Evolutionary conservation across 2,113 vertebrate genomes (phyloP).

Genomic region (Catharus bicknelli): DNA sequence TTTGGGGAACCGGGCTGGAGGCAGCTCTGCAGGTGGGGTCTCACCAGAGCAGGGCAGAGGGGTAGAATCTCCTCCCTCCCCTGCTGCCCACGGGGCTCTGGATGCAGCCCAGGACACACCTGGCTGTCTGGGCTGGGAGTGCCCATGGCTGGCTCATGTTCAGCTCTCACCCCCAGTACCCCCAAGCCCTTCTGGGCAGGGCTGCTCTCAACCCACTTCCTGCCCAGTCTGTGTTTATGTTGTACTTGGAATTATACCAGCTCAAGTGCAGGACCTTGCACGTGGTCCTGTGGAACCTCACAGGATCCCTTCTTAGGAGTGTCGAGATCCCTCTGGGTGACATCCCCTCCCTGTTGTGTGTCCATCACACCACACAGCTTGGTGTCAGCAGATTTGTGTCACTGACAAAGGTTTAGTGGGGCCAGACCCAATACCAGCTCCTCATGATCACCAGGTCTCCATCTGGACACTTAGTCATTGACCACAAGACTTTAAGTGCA

Average conservation of each 20-base stretch:
- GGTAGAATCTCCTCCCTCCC: background rate
- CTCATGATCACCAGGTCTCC: background rate
- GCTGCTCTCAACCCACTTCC: background rate
- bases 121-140: too few species aligned
- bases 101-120: background rate
- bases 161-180: too few species aligned
- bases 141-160: too few species aligned
- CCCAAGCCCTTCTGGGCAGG: too few species aligned
- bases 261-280: background rate
- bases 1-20: background rate
- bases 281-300: background rate
- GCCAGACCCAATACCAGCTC: background rate
- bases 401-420: background rate
- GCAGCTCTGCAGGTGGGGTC: background rate
- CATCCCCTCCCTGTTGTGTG: background rate
- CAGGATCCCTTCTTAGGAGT: background rate
- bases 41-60: background rate
- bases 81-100: background rate
- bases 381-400: background rate
- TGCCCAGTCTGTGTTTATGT: background rate
- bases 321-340: background rate
- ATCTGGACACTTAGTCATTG: background rate
- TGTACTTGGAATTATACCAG: too few species aligned
- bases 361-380: background rate
- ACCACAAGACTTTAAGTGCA: background rate